Conservation (phyloP, 2,113 vertebrate genomes). For the Arothron firmamentum region DNA sequence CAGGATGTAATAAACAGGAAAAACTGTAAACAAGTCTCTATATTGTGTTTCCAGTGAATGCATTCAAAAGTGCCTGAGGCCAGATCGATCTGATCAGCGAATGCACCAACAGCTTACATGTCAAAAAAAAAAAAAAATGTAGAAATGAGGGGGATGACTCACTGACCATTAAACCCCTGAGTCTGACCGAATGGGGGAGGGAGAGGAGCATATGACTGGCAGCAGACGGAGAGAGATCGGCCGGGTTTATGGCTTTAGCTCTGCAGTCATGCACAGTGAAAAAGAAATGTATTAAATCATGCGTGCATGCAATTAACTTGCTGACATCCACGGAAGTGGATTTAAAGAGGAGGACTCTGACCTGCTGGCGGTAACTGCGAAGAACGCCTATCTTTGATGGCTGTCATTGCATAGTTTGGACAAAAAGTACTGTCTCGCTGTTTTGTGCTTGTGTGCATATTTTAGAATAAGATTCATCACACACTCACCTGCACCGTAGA, state of each 20-base stretch:
- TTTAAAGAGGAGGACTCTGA: constrained; percentile 2
- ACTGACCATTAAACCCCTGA: constrained; percentile 30
- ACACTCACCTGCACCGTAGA: constrained; percentile 89
- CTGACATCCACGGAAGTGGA: constrained; percentile 12
- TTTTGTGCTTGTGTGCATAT: no score
- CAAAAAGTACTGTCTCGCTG: no score
- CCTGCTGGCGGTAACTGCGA: no score
- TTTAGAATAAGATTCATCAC: constrained; percentile 3
- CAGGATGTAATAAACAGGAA: constrained; percentile 16
- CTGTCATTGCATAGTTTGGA: no score
- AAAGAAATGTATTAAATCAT: constrained; percentile 9
- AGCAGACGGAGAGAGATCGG: constrained; percentile 12
- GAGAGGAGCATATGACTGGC: constrained; percentile 27
- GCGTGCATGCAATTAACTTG: background rate
- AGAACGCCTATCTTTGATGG: no score
- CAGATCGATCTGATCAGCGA: constrained; percentile 46
- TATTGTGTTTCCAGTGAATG: constrained; percentile 14
- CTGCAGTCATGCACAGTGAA: constrained; percentile 9
- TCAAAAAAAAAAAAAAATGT: constrained; percentile 19
- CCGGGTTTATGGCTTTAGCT: constrained; percentile 13
- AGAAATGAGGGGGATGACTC: constrained; percentile 49
- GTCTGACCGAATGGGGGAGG: constrained; percentile 8
- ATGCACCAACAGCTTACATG: constrained; percentile 42
- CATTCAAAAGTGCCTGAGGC: constrained; percentile 9
- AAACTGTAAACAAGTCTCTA: background rate